Evolutionary conservation across 2,797 vertebrate genomes (phyloP).

Genomic region (Pogonophryne albipinna): DNA sequence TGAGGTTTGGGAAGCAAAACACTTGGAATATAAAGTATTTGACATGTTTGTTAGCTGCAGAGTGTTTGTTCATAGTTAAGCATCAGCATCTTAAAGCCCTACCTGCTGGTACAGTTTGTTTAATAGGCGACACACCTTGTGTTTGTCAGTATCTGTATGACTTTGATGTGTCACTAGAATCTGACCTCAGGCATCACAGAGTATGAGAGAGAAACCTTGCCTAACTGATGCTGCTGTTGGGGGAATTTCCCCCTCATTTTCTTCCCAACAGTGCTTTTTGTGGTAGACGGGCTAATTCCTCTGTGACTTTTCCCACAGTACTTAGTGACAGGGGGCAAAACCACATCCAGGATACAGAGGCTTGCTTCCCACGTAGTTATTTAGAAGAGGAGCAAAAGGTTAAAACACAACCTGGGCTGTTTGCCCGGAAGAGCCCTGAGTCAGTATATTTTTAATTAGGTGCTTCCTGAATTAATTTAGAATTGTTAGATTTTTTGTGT

Average conservation of each 20-base stretch:
- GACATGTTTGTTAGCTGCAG: neutral
- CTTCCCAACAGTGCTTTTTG: conserved; percentile 13
- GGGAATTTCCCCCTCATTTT: conserved; percentile 2
- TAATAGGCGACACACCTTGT: neutral
- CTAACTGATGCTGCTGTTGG: neutral
- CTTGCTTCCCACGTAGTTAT: conserved; percentile 43
- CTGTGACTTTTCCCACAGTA: conserved; percentile 37
- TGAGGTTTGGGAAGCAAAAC: neutral
- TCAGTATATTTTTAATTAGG: neutral
- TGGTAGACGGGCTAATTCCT: conserved; percentile 34
- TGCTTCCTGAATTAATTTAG: neutral
- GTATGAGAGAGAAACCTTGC: neutral
- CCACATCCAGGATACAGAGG: conserved; percentile 53
- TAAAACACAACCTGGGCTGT: conserved; percentile 20
- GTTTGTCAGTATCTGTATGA: neutral
- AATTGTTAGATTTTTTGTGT: no score
- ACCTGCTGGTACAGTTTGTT: neutral
- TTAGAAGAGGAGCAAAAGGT: conserved; percentile 53
- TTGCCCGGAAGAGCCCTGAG: neutral
- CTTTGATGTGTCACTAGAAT: neutral
- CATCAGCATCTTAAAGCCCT: neutral
- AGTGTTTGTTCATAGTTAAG: neutral
- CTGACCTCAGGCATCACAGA: neutral
- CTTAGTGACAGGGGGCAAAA: conserved; percentile 41
- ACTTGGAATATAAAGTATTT: no score